Percentiles rank a stretch among this genome's conserved stretches.
Evolutionary conservation across 2,888 invertebrate species (phyloP).

Genomic region (Phyllotreta striolata): DNA sequence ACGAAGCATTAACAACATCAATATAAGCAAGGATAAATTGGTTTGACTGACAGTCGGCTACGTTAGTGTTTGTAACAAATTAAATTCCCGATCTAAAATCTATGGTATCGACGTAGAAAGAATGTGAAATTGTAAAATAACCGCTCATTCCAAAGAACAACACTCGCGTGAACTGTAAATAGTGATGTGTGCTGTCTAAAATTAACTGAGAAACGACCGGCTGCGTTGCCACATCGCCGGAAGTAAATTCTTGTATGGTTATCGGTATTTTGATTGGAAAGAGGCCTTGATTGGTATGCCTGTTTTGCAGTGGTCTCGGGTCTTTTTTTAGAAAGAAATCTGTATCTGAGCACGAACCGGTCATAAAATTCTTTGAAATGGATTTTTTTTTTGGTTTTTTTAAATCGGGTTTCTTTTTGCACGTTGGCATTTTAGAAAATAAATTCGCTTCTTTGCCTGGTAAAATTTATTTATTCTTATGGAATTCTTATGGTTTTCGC

Average conservation of each 20-base stretch:
- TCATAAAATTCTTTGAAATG: too few species aligned
- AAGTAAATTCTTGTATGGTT: constrained; percentile 18
- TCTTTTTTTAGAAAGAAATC: background rate
- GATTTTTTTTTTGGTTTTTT: too few species aligned
- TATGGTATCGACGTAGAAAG: constrained; percentile 29
- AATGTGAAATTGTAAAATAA: constrained; percentile 38
- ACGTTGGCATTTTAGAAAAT: too few species aligned
- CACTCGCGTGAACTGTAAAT: constrained; percentile 41
- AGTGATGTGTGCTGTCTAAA: constrained; percentile 43
- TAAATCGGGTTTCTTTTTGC: too few species aligned
- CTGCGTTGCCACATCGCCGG: constrained; percentile 30
- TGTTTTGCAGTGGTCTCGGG: background rate
- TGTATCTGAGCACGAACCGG: too few species aligned
- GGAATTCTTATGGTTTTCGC: too few species aligned
- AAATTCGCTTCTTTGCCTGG: too few species aligned
- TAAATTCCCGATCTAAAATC: constrained; percentile 10
- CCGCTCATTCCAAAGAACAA: constrained; percentile 35
- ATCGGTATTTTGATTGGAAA: constrained; percentile 10
- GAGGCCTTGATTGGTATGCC: constrained; percentile 21
- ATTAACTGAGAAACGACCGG: constrained; percentile 37
- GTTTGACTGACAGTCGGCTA: too few species aligned
- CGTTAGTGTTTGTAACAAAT: background rate
- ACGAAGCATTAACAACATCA: too few species aligned
- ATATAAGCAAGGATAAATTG: too few species aligned
- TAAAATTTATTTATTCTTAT: too few species aligned